Evolutionary conservation across 2,113 vertebrate genomes (phyloP).

Genomic region (Gnathonemus longibarbis): DNA sequence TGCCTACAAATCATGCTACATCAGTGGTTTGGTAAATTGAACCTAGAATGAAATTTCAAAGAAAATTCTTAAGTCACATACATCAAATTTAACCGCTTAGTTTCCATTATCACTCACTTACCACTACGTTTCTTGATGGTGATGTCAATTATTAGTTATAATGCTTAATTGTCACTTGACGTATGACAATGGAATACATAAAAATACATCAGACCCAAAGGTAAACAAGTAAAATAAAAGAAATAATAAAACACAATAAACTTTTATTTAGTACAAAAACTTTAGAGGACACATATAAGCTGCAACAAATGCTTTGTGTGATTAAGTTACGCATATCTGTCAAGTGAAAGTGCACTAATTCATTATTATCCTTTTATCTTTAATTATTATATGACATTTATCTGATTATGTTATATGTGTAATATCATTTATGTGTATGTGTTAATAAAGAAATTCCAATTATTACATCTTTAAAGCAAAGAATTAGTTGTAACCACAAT

Average conservation of each 20-base stretch:
- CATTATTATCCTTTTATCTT: background rate
- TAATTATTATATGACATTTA: background rate
- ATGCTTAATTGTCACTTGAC: background rate
- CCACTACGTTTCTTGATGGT: background rate
- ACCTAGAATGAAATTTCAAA: background rate
- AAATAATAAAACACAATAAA: background rate
- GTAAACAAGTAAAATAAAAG: background rate
- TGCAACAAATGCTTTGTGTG: background rate
- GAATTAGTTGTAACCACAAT: background rate
- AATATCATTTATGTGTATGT: background rate
- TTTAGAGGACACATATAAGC: background rate
- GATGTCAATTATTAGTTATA: background rate
- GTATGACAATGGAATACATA: background rate
- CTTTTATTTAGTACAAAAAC: background rate
- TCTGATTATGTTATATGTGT: background rate
- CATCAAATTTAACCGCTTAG: background rate
- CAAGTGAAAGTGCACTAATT: background rate
- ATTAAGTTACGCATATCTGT: background rate
- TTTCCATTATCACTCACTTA: background rate
- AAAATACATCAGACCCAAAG: background rate
- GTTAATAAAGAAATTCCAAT: background rate
- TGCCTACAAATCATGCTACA: background rate
- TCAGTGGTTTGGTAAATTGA: slow-evolving; percentile 5
- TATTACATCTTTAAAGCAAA: background rate
- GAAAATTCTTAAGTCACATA: background rate